Evolutionary conservation across 92 coral and sea anemone genomes (phyloP).

Genomic region (Blastomussa wellsi): DNA sequence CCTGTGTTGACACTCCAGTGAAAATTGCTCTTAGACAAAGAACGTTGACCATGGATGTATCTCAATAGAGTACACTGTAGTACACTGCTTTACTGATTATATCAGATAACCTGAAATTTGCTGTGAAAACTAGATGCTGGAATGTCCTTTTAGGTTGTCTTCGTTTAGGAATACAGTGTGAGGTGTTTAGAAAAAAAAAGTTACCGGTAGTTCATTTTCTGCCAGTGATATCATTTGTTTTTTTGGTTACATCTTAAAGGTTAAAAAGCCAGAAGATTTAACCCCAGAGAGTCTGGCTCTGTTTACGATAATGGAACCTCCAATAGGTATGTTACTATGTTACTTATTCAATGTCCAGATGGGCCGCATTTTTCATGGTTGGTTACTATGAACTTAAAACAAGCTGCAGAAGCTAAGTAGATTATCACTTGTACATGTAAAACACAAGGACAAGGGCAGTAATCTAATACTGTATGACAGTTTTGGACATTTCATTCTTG

Average conservation of each 20-base stretch:
- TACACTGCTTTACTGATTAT: too few relatives aligned
- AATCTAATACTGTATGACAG: too few relatives aligned
- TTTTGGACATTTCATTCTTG: too few relatives aligned
- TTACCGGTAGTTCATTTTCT: neutral
- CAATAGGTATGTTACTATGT: slow-evolving; percentile 60
- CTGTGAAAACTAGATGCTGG: too few relatives aligned
- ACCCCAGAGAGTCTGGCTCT: slow-evolving; percentile 88
- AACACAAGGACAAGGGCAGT: too few relatives aligned
- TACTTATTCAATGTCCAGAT: neutral
- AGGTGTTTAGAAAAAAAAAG: neutral
- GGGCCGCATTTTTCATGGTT: neutral
- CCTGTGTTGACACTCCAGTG: too few relatives aligned
- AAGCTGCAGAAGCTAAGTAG: neutral
- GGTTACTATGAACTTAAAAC: neutral
- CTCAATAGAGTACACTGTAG: too few relatives aligned
- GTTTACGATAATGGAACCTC: slow-evolving; percentile 83
- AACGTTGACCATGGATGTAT: too few relatives aligned
- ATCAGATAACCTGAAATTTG: neutral
- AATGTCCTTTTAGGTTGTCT: neutral
- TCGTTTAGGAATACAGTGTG: neutral
- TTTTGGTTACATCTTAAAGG: slow-evolving; percentile 36
- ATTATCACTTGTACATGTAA: too few relatives aligned
- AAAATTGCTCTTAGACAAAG: too few relatives aligned
- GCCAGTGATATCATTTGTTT: neutral
- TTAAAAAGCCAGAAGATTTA: slow-evolving; percentile 80